phyloP scores from a whole-genome alignment of 1,140 invertebrate species.

The Zophobas atratus region DNA sequence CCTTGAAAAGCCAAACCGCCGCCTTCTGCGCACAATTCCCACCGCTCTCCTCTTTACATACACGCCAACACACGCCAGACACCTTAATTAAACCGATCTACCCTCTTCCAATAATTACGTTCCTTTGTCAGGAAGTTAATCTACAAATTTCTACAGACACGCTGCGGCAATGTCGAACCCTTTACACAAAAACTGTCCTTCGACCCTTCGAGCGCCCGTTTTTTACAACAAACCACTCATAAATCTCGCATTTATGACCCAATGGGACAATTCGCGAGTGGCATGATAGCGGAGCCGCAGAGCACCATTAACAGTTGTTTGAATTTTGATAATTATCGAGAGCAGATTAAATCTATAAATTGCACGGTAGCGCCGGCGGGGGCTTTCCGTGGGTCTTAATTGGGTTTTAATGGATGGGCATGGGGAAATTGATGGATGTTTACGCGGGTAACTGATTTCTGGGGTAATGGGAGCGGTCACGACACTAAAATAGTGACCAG shows the following conservation, averaged over 20 bases:
- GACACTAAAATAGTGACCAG: no score
- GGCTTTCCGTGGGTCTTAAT: not conserved
- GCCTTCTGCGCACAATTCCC: not conserved
- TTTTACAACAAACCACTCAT: conserved; percentile 8
- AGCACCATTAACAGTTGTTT: conserved; percentile 22
- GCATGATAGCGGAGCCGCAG: conserved; percentile 20
- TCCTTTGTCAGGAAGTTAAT: conserved; percentile 15
- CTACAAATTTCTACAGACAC: not conserved
- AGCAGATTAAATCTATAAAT: conserved; percentile 33
- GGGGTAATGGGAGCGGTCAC: no score
- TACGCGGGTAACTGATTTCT: no score
- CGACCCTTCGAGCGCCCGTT: not conserved
- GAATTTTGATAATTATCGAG: conserved; percentile 38
- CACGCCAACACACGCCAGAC: conserved; percentile 2
- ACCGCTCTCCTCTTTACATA: not conserved
- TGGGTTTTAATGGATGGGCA: not conserved
- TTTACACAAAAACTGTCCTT: not conserved
- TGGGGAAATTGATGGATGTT: no score
- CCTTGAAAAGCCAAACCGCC: not conserved
- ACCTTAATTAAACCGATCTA: conserved; percentile 29
- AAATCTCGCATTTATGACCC: conserved; percentile 21
- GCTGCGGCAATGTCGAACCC: not conserved
- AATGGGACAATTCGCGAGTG: not conserved
- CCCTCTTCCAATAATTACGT: conserved; percentile 19
- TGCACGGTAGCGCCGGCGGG: not conserved